A percentile compares a stretch with the other conserved stretches of the same genome.
phyloP scores from a whole-genome alignment of 2,797 vertebrate genomes.

The Pseudomugil gertrudae region DNA sequence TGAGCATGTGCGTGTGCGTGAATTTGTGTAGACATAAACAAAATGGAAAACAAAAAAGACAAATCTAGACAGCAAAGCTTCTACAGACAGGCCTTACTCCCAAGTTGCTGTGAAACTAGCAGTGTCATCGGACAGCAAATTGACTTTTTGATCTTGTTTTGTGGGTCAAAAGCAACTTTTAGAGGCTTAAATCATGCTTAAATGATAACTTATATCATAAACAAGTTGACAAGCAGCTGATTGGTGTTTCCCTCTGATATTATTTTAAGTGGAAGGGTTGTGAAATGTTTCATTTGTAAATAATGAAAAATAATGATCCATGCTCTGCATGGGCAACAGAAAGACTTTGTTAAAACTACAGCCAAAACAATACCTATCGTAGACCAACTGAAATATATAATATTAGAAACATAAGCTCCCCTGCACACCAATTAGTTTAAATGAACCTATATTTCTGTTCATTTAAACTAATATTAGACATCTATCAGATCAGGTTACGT shows the following conservation, averaged over 20 bases:
- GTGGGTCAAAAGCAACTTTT: slow-evolving; percentile 23
- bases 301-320: too few relatives aligned
- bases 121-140: slow-evolving; percentile 23
- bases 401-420: background rate
- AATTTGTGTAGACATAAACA: slow-evolving; percentile 31
- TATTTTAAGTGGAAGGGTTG: too few relatives aligned
- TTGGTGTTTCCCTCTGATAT: background rate
- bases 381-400: background rate
- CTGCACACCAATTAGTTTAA: background rate
- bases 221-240: background rate
- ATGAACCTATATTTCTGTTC: background rate
- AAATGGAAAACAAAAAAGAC: slow-evolving; percentile 49
- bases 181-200: slow-evolving; percentile 6
- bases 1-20: slow-evolving; percentile 24
- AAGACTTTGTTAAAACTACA: background rate
- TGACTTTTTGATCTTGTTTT: slow-evolving; percentile 20
- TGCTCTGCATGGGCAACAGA: background rate
- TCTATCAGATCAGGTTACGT: background rate
- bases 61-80: slow-evolving; percentile 39
- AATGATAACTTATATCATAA: slow-evolving; percentile 3
- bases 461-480: background rate
- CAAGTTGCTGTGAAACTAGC: slow-evolving; percentile 13
- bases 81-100: slow-evolving; percentile 14
- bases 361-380: background rate
- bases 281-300: background rate